Percentiles rank a stretch among this genome's conserved stretches.
Evolutionary conservation across 2,888 invertebrate genomes (phyloP).

Genomic region (Galerucella nymphaeae): DNA sequence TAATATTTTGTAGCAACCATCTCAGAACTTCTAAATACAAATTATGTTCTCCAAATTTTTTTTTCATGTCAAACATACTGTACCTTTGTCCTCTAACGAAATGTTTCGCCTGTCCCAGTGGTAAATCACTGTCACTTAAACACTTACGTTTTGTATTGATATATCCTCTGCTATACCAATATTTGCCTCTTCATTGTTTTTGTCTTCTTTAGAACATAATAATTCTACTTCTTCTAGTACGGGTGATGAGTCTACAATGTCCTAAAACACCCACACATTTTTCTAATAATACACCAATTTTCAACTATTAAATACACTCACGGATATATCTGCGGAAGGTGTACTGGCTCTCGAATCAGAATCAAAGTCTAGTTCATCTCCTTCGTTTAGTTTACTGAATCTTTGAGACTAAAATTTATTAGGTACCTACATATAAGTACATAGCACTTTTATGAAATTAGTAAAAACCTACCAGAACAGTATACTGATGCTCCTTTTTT

Average conservation of each 20-base stretch:
- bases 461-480: constrained; percentile 46
- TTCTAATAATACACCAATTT: not conserved
- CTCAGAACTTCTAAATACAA: too few relatives aligned
- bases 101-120: too few relatives aligned
- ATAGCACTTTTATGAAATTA: not conserved
- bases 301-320: constrained; percentile 33
- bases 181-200: constrained; percentile 48
- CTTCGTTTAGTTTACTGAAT: constrained; percentile 58
- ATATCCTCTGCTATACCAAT: constrained; percentile 51
- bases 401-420: constrained; percentile 54
- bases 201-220: constrained; percentile 45
- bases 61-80: too few relatives aligned
- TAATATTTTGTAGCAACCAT: too few relatives aligned
- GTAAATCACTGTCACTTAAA: constrained; percentile 28
- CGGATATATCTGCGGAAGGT: constrained; percentile 55
- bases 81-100: too few relatives aligned
- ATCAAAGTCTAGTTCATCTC: constrained; percentile 56
- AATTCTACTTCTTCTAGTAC: constrained; percentile 44
- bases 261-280: constrained; percentile 41
- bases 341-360: constrained; percentile 57
- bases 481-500: constrained; percentile 49
- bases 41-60: too few relatives aligned
- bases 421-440: not conserved
- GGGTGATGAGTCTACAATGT: constrained; percentile 43
- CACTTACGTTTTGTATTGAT: constrained; percentile 45